Evolutionary conservation across 23 tunicate genomes (phyloP), one percentile per base, ranked within the genome.

Genomic region (Trididemnum clinides): DNA sequence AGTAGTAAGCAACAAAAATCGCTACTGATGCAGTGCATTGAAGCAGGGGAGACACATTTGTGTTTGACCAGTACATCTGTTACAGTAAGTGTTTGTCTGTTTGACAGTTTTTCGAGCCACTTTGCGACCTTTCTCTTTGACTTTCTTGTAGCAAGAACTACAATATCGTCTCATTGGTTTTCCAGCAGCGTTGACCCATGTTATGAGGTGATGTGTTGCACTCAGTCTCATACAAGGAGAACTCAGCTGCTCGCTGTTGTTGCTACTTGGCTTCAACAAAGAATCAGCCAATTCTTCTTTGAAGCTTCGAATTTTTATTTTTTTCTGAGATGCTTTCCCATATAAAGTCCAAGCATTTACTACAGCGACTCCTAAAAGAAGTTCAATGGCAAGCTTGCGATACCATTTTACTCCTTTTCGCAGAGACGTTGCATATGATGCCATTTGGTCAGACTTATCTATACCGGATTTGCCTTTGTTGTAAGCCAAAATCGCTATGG

Each of bases 351-450:
- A 58, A 12, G 84, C 84, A 39, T 79, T 79, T 51, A 79, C 84
- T 28, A 79, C 84, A 37, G 71, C 66, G 23, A 79, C 39, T 20
- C 71, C 84, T 54, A 79, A 33, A 36, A 54, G 20, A 35, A 69
- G 57, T 39, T 73, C 57, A 73, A 73, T 73, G 57, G 57, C 80
- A 19, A 73, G 80, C 22, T 37, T 36, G 54, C 80, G 57, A 39
- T 73, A 37, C 84, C 84, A 79, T 79, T 79, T 79, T 27, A 79
- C 34, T 51, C 84, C 84, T 58, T 79, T 79, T 58, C 84, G 27
- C 66, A 79, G 69, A 29, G 70, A 18, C 25, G 71, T 54, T 33
- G 70, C 84, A 79, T 28, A 79, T 33, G 84, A 79, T 0, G 84
- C 70, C 84, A 79, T 79, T 37, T 79, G 84, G 36, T 79, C 37